Percentiles rank a stretch among this genome's conserved stretches.
Evolutionary conservation across 2,888 invertebrate species (phyloP).

Genomic region (Germaria angustata): DNA sequence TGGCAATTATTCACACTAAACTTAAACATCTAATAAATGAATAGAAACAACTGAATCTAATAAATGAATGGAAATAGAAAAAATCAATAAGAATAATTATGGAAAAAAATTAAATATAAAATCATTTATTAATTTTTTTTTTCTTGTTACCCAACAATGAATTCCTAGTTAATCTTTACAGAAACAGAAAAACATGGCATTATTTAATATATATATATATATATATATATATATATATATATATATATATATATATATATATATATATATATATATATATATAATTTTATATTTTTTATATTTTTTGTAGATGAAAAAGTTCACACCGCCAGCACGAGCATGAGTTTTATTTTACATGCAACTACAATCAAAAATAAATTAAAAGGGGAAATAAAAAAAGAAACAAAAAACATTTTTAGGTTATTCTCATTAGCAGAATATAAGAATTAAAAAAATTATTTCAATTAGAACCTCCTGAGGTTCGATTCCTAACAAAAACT

Average conservation of each 20-base stretch:
- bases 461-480: too few species aligned
- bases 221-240: too few species aligned
- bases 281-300: background rate
- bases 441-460: too few species aligned
- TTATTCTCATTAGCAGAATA: too few species aligned
- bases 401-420: background rate
- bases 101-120: background rate
- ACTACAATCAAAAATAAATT: too few species aligned
- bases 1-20: conserved; percentile 23
- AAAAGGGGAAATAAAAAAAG: background rate
- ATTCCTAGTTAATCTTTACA: background rate
- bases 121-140: background rate
- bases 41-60: background rate
- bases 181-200: background rate
- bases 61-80: background rate
- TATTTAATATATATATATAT: too few species aligned
- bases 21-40: background rate
- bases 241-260: too few species aligned
- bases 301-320: background rate
- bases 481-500: too few species aligned
- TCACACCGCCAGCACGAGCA: background rate
- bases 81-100: background rate
- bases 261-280: too few species aligned
- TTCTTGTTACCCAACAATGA: background rate
- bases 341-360: background rate